A percentile compares a stretch with the other conserved stretches of the same genome.
These are phyloP conservation scores for Adelognathus sp. DNA, from an alignment of 2,888 invertebrate species.

Conservation along the genomic window DNA sequence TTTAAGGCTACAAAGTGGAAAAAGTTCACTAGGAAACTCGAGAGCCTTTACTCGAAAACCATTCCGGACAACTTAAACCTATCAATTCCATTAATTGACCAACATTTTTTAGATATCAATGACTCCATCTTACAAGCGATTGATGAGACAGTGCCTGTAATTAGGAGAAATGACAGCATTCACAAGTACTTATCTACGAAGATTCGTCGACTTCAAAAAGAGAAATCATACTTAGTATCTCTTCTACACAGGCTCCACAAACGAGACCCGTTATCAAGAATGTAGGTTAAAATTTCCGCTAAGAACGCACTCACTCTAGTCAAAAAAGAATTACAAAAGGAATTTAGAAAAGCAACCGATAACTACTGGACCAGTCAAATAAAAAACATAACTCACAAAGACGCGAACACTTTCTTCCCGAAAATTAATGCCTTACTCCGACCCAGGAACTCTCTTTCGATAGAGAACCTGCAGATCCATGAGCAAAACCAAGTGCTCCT, in stretches of 20 bases:
- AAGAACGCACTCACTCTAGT: neutral
- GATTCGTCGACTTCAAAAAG: neutral
- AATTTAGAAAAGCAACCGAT: neutral
- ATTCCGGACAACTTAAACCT: neutral
- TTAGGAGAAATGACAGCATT: neutral
- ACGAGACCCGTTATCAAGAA: neutral
- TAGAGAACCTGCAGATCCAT: neutral
- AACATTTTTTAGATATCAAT: neutral
- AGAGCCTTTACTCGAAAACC: neutral
- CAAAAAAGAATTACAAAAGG: neutral
- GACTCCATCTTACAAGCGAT: neutral
- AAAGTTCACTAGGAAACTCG: neutral
- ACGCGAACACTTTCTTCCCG: constrained; percentile 40
- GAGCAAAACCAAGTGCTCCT: neutral
- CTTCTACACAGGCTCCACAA: neutral
- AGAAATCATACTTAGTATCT: neutral
- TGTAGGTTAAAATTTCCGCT: neutral
- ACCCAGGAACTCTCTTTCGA: neutral
- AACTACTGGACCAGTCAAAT: constrained; percentile 7
- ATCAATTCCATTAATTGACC: neutral
- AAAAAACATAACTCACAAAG: constrained; percentile 33
- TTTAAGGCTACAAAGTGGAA: neutral
- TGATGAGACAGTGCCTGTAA: neutral
- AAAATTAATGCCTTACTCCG: constrained; percentile 35
- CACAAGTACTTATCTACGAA: neutral